A percentile compares a stretch with the other conserved stretches of the same genome.
Evolutionary conservation across 1,140 invertebrate genomes (phyloP).

Genomic region (Drosophila arizonae): DNA sequence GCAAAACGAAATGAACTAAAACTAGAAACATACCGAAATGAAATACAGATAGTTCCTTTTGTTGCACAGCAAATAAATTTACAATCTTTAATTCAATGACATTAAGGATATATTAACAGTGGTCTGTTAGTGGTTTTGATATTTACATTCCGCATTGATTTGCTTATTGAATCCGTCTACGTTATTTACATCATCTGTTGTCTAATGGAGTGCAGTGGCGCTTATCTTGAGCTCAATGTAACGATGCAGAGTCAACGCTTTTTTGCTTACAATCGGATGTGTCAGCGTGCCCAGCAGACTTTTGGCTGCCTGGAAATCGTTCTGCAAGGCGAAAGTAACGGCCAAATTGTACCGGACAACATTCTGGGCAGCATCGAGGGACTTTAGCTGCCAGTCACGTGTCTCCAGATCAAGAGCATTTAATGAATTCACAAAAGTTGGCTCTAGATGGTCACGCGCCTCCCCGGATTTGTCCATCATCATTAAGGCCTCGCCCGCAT

Average conservation of each 20-base stretch:
- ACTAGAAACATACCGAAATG: not conserved
- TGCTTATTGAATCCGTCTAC: conserved; percentile 53
- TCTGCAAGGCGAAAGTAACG: conserved; percentile 89
- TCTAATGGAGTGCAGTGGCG: conserved; percentile 47
- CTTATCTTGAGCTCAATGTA: conserved; percentile 85
- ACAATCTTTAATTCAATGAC: not conserved
- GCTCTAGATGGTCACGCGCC: conserved; percentile 93
- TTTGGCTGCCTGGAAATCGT: conserved; percentile 89
- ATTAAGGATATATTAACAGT: not conserved
- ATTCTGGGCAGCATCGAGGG: conserved; percentile 86
- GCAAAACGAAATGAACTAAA: too few species aligned
- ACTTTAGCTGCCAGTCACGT: conserved; percentile 88
- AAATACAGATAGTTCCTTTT: not conserved
- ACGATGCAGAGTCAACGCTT: conserved; percentile 88
- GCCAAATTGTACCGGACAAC: conserved; percentile 92
- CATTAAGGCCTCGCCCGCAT: conserved; percentile 94
- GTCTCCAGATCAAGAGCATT: conserved; percentile 80
- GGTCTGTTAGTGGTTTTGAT: conserved; percentile 58
- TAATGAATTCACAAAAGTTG: conserved; percentile 87
- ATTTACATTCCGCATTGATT: conserved; percentile 57
- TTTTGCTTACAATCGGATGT: conserved; percentile 85
- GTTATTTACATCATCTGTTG: conserved; percentile 71
- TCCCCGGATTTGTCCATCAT: conserved; percentile 92
- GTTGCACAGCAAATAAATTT: not conserved
- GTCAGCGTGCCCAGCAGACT: conserved; percentile 87